phyloP scores from a whole-genome alignment of 2,797 vertebrate genomes.

The Balearica regulorum region DNA sequence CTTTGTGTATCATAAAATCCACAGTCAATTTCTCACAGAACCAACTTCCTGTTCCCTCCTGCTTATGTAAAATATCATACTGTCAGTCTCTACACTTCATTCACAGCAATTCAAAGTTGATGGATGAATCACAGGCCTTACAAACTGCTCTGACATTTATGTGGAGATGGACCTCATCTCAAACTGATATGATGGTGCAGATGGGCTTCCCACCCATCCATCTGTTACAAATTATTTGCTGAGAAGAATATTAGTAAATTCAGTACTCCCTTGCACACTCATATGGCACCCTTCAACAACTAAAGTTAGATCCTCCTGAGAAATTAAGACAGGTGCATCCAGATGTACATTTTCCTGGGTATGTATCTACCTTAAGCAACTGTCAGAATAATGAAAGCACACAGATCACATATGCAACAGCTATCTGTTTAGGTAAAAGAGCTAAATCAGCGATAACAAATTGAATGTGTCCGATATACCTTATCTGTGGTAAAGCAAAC shows the following conservation, averaged over 20 bases:
- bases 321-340: background rate
- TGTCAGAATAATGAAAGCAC: background rate
- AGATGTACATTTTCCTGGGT: background rate
- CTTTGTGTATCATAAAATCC: background rate
- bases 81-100: constrained; percentile 39
- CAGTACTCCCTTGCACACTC: background rate
- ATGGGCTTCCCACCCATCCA: constrained; percentile 64
- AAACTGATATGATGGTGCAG: constrained; percentile 31
- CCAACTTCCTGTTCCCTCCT: constrained; percentile 11
- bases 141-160: constrained; percentile 54
- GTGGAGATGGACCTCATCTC: constrained; percentile 26
- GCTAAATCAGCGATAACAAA: background rate
- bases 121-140: constrained; percentile 57
- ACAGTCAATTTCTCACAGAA: background rate
- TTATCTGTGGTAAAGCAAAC: background rate
- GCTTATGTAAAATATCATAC: constrained; percentile 18
- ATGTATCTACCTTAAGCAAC: background rate
- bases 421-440: background rate
- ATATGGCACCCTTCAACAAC: background rate
- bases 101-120: constrained; percentile 37
- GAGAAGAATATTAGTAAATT: constrained; percentile 21
- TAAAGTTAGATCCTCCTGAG: background rate
- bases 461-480: background rate
- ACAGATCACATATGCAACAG: background rate
- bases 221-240: constrained; percentile 28